Base-by-base conservation (phyloP, 2,888 invertebrate species). In the Cordilura impudica region DNA sequence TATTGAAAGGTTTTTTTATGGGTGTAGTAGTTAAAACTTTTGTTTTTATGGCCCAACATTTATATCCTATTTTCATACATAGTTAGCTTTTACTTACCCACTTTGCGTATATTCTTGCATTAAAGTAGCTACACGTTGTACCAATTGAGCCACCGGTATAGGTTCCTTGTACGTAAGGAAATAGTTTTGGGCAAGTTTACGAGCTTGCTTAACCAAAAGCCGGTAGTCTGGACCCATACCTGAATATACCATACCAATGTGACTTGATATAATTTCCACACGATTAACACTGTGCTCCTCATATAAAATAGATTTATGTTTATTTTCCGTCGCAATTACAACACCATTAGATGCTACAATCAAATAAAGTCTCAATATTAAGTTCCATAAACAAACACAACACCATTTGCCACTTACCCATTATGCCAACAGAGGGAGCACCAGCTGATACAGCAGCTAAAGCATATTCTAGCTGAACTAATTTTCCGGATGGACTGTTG, bases 31-130 rank as follows among this genome's bases (percentile, higher is more conserved):
- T n/a, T n/a, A n/a, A n/a, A n/a, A n/a, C n/a, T n/a, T n/a, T n/a
- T n/a, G n/a, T n/a, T n/a, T n/a, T n/a, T n/a, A n/a, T n/a, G n/a
- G n/a, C n/a, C n/a, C n/a, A n/a, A n/a, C n/a, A n/a, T n/a, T n/a
- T n/a, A n/a, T n/a, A n/a, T n/a, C n/a, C n/a, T n/a, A n/a, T n/a
- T n/a, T n/a, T n/a, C n/a, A n/a, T n/a, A n/a, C n/a, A n/a, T n/a
- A n/a, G n/a, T 14, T 2, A 14, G 7, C 3, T 21, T 14, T 2
- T 8, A 73, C 75, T 75, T 85, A 89, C 89, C 98, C 99, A 1
- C 98, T 98, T 89, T 99, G 99, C 6, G 99, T 99, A 88, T 98
- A 99, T 90, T 99, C 99, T 90, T 99, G 99, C 99, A 99, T 99
- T 23, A 99, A 95, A 69, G 96, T 95, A 19, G 99, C 99, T 1